phyloP scores from a whole-genome alignment of 1,140 invertebrate genomes.

The Hylaeus anthracinus region DNA sequence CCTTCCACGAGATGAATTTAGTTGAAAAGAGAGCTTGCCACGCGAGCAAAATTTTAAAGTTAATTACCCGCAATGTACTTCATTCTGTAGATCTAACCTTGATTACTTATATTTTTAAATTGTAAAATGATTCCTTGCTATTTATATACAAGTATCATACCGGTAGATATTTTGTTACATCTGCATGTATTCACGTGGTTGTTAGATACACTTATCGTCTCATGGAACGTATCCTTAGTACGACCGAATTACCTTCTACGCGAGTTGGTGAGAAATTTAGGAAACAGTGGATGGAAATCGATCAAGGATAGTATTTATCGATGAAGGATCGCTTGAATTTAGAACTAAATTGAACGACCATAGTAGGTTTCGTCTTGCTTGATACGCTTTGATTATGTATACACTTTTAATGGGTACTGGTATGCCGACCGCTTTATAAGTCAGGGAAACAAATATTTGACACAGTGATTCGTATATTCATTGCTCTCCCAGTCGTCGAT shows the following conservation, averaged over 20 bases:
- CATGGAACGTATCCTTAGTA: too few relatives aligned
- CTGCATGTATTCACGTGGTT: too few relatives aligned
- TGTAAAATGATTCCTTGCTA: too few relatives aligned
- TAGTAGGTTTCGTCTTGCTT: not conserved
- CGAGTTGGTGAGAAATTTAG: not conserved
- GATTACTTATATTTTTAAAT: too few relatives aligned
- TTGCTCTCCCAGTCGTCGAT: not conserved
- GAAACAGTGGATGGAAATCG: not conserved
- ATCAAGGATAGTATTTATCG: not conserved
- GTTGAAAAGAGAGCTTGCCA: too few relatives aligned
- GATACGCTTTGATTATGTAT: slow-evolving; percentile 43
- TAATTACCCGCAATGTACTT: too few relatives aligned
- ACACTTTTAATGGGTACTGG: slow-evolving; percentile 46
- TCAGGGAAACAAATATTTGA: slow-evolving; percentile 32
- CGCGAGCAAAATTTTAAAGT: too few relatives aligned
- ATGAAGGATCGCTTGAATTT: not conserved
- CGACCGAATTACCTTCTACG: slow-evolving; percentile 19
- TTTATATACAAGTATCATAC: too few relatives aligned
- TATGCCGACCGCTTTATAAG: slow-evolving; percentile 49
- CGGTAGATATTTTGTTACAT: too few relatives aligned
- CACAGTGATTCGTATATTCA: slow-evolving; percentile 16
- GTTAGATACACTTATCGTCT: too few relatives aligned
- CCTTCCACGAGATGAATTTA: too few relatives aligned
- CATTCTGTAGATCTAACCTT: too few relatives aligned
- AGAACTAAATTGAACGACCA: slow-evolving; percentile 2